Conservation (phyloP, 1,140 invertebrate species). For the Belonocnema kinseyi region DNA sequence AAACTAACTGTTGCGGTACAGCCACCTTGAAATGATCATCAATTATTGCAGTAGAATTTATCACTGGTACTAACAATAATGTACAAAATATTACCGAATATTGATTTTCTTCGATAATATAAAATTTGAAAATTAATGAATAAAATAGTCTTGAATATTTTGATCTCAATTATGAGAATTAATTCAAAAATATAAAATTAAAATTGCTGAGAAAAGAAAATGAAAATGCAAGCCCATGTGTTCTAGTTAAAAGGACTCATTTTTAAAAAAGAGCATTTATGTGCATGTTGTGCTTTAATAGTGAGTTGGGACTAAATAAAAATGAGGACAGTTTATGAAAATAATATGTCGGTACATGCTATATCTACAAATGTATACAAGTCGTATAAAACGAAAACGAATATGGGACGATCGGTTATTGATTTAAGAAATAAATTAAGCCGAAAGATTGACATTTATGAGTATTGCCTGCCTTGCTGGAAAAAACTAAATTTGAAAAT, state of each 20-base stretch:
- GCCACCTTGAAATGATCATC: no score
- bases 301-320: background rate
- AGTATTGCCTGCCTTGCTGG: background rate
- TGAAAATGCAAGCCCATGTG: no score
- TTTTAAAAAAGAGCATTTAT: background rate
- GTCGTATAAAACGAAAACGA: background rate
- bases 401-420: conserved; percentile 8
- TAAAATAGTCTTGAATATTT: no score
- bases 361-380: background rate
- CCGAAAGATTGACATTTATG: background rate
- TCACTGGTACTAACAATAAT: no score
- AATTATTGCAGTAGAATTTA: no score
- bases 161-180: no score
- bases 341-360: conserved; percentile 1
- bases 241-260: background rate
- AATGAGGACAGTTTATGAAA: background rate
- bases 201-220: background rate
- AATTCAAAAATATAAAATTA: no score
- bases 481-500: no score
- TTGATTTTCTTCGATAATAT: no score
- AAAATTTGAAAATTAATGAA: no score
- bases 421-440: background rate
- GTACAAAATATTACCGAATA: no score
- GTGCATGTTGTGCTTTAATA: background rate
- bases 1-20: no score